Conservation (phyloP, 2,888 invertebrate genomes). For the Hydropsyche betteni region DNA sequence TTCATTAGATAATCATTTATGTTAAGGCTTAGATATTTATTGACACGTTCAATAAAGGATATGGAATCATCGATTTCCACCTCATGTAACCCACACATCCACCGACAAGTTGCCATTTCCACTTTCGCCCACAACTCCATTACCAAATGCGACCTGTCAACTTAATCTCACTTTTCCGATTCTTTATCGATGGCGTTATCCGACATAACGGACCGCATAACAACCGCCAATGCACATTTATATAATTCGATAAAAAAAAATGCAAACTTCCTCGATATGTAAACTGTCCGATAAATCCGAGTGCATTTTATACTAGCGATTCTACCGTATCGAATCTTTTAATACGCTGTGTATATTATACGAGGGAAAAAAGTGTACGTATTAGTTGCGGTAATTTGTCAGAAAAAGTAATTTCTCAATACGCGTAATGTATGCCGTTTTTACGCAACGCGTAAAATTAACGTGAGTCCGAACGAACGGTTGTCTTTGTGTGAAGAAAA, state of each 20-base stretch:
- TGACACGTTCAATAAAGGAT: no score
- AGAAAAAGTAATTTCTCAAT: constrained; percentile 9
- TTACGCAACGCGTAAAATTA: constrained; percentile 13
- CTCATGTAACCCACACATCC: constrained; percentile 10
- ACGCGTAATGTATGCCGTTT: constrained; percentile 19
- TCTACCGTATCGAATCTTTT: background rate
- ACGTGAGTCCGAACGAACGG: constrained; percentile 20
- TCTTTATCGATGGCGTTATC: no score
- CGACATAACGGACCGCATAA: no score
- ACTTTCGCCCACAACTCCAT: constrained; percentile 44
- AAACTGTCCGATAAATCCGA: no score
- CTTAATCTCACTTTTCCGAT: constrained; percentile 22
- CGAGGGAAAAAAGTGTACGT: background rate
- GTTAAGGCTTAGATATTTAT: no score
- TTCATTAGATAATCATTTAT: no score
- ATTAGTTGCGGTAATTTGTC: constrained; percentile 8
- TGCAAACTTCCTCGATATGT: no score
- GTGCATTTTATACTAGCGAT: background rate
- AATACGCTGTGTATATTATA: background rate
- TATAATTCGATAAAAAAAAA: no score
- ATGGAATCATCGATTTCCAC: no score
- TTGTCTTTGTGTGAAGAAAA: constrained; percentile 15
- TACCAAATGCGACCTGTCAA: constrained; percentile 1
- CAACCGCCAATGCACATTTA: no score
- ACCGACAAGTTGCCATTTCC: constrained; percentile 33